Conservation (phyloP, 2,888 invertebrate genomes). For the Drosophila robusta region DNA sequence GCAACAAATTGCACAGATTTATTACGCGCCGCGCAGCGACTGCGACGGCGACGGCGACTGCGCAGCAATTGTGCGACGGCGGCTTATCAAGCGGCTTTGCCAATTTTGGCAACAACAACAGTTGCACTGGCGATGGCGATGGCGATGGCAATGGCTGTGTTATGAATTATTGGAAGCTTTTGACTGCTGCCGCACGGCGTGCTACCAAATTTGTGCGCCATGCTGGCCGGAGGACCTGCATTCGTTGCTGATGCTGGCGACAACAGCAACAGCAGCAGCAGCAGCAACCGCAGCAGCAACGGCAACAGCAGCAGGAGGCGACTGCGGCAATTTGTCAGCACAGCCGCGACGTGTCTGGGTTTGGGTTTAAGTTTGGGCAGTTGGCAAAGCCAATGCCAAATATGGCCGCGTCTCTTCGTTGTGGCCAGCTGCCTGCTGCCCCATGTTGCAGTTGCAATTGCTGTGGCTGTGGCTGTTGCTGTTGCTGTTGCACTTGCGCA, state of each 20-base stretch:
- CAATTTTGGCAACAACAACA: constrained; percentile 68
- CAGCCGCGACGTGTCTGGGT: constrained; percentile 69
- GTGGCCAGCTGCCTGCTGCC: constrained; percentile 50
- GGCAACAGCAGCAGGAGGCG: constrained; percentile 48
- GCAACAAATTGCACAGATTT: constrained; percentile 80
- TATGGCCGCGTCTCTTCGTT: constrained; percentile 55
- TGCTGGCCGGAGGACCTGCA: constrained; percentile 71
- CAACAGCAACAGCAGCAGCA: constrained; percentile 54
- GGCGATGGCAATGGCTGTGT: constrained; percentile 69
- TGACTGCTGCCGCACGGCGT: constrained; percentile 76
- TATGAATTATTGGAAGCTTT: constrained; percentile 80
- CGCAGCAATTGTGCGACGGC: constrained; percentile 16
- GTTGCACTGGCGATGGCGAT: constrained; percentile 12
- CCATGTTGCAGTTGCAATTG: constrained; percentile 22
- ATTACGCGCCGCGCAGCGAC: constrained; percentile 61
- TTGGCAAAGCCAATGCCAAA: constrained; percentile 79
- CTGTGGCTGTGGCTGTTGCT: constrained; percentile 20
- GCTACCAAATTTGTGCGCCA: constrained; percentile 80
- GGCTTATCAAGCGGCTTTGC: constrained; percentile 65
- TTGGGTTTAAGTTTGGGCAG: constrained; percentile 64
- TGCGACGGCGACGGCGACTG: constrained; percentile 15
- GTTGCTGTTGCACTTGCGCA: constrained; percentile 72
- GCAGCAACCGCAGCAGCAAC: constrained; percentile 30
- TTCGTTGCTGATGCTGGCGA: constrained; percentile 63
- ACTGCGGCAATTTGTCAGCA: constrained; percentile 70